These are phyloP conservation scores for Tupiocoris notatus DNA, from an alignment of 2,888 invertebrate genomes.

Conservation along the genomic window DNA sequence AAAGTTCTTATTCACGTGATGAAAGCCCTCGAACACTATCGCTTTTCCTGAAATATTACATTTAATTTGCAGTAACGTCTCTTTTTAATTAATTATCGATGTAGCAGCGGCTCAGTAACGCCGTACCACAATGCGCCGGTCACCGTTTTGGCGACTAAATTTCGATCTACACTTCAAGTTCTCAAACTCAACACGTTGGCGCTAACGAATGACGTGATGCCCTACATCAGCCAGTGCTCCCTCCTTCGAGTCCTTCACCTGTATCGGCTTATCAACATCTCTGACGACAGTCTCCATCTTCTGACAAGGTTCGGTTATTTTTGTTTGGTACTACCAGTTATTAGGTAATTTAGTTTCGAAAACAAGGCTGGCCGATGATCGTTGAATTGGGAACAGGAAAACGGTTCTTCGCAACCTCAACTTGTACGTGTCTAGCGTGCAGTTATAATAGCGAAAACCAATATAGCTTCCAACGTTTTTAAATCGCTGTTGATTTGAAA, in stretches of 20 bases:
- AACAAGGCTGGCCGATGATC: no score
- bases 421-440: no score
- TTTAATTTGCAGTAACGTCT: not conserved
- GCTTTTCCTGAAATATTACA: no score
- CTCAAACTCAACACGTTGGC: slow-evolving; percentile 45
- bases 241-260: slow-evolving; percentile 39
- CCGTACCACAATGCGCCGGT: slow-evolving; percentile 42
- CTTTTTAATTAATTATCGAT: not conserved
- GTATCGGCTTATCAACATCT: slow-evolving; percentile 40
- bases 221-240: slow-evolving; percentile 9
- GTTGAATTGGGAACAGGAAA: no score
- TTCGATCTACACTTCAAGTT: slow-evolving; percentile 23
- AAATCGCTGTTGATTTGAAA: no score
- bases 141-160: slow-evolving; percentile 9
- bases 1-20: no score
- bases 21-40: no score
- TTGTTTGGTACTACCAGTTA: no score
- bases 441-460: no score
- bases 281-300: slow-evolving; percentile 35
- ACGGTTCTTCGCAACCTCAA: no score
- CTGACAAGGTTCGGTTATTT: slow-evolving; percentile 20
- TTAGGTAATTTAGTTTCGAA: no score
- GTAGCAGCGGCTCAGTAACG: slow-evolving; percentile 40
- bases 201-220: slow-evolving; percentile 37
- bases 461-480: no score